Evolutionary conservation across 2,113 vertebrate genomes (phyloP).

Genomic region (Todiramphus chloris): DNA sequence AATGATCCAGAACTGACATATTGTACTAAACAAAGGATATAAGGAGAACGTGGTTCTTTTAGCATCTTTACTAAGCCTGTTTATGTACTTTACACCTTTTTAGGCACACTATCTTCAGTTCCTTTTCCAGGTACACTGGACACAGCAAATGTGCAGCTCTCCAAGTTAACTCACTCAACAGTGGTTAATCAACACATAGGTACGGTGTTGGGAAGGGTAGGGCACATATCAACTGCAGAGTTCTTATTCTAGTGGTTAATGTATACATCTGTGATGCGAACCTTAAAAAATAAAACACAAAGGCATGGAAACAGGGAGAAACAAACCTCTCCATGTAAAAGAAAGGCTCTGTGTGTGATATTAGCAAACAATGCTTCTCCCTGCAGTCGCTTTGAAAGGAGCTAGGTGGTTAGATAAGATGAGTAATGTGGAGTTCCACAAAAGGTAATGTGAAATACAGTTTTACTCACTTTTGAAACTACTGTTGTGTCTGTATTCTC

Average conservation of each 20-base stretch:
- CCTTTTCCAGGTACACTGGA: not conserved
- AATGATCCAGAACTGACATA: not conserved
- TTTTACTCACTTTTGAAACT: not conserved
- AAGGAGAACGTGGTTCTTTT: not conserved
- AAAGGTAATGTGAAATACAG: not conserved
- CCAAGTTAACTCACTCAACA: not conserved
- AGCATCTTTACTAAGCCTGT: not conserved
- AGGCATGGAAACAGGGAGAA: not conserved
- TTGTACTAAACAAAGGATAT: not conserved
- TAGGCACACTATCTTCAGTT: not conserved
- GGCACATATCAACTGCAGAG: not conserved
- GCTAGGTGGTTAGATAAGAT: not conserved
- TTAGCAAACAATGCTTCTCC: not conserved
- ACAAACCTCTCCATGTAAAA: not conserved
- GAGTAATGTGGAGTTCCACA: not conserved
- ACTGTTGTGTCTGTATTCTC: not conserved
- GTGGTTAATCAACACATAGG: fast-evolving
- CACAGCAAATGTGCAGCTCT: not conserved
- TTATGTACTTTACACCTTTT: not conserved
- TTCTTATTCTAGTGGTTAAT: not conserved
- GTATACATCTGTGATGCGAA: too few relatives aligned
- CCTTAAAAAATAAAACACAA: not conserved
- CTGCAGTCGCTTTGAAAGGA: not conserved
- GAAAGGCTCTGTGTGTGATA: not conserved
- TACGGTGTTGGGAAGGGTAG: not conserved